phyloP scores from a whole-genome alignment of 2,888 invertebrate genomes.

The Brachyopa scutellaris region DNA sequence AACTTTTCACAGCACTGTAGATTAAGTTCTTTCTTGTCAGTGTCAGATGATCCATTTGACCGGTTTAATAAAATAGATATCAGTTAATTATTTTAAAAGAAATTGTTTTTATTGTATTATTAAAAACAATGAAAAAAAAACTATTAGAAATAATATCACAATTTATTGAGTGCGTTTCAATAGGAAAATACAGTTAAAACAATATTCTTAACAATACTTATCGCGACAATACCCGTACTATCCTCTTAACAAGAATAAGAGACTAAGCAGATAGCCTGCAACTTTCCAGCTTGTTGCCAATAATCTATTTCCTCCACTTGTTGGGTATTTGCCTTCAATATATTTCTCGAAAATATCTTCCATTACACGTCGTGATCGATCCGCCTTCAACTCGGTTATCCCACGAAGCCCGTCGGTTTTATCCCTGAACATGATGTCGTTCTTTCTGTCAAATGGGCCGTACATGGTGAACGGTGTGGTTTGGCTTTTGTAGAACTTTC shows the following conservation, averaged over 20 bases:
- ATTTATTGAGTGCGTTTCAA: slow-evolving; percentile 59
- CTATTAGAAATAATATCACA: slow-evolving; percentile 71
- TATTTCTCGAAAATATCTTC: slow-evolving; percentile 79
- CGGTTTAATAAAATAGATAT: background rate
- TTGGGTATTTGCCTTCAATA: slow-evolving; percentile 75
- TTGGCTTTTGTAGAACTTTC: slow-evolving; percentile 84
- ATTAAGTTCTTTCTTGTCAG: no score
- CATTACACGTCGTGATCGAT: slow-evolving; percentile 78
- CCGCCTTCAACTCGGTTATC: slow-evolving; percentile 76
- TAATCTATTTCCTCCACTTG: background rate
- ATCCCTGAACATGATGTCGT: slow-evolving; percentile 85
- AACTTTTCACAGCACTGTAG: no score
- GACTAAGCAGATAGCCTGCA: slow-evolving; percentile 1
- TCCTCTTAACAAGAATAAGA: background rate
- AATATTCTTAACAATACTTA: slow-evolving; percentile 39
- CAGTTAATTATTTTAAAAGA: background rate
- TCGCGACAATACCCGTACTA: background rate
- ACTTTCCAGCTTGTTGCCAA: slow-evolving; percentile 2
- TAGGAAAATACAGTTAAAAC: slow-evolving; percentile 12
- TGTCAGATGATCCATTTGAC: no score
- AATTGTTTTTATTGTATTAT: slow-evolving; percentile 16
- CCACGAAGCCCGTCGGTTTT: slow-evolving; percentile 79
- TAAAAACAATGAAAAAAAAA: no score
- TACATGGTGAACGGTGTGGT: slow-evolving; percentile 87
- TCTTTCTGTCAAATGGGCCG: slow-evolving; percentile 85